Evolutionary conservation across 2,797 vertebrate genomes (phyloP).

Genomic region (Sebastes vulpes): DNA sequence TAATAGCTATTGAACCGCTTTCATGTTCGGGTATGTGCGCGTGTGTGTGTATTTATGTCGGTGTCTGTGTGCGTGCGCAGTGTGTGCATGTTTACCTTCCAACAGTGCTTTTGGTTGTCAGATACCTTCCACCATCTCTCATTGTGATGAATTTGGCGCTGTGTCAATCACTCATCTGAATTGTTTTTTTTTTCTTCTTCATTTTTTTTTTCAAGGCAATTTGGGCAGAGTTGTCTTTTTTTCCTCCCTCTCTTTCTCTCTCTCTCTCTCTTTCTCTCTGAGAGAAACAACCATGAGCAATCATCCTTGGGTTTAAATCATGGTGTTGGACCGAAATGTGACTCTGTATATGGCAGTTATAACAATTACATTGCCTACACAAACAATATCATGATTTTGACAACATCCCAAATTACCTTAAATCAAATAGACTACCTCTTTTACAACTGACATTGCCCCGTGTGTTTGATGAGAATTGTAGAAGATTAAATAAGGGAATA

Average conservation of each 20-base stretch:
- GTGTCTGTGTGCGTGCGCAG: conserved; percentile 40
- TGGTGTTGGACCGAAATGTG: conserved; percentile 35
- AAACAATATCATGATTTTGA: conserved; percentile 36
- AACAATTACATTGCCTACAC: conserved; percentile 32
- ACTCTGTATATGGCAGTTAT: conserved; percentile 34
- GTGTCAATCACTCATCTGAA: conserved; percentile 81
- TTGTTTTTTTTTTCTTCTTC: conserved; percentile 58
- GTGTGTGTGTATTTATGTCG: conserved; percentile 8
- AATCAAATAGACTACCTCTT: conserved; percentile 30
- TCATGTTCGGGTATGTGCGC: conserved; percentile 36
- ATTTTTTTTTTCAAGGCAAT: conserved; percentile 67
- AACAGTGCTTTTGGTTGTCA: conserved; percentile 71
- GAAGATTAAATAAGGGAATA: conserved; percentile 31
- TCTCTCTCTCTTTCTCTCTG: neutral
- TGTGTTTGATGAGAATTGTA: conserved; percentile 29
- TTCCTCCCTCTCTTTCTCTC: neutral
- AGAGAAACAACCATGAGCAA: conserved; percentile 60
- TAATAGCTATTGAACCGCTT: conserved; percentile 72
- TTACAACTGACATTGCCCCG: conserved; percentile 7
- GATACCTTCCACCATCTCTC: conserved; percentile 73
- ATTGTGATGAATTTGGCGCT: conserved; percentile 76
- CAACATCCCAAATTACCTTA: conserved; percentile 35
- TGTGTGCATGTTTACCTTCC: conserved; percentile 68
- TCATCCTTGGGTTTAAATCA: conserved; percentile 67
- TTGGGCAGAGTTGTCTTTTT: conserved; percentile 50